Percentiles rank a stretch among this genome's conserved stretches.
Evolutionary conservation across 1,140 invertebrate species (phyloP).

Genomic region (Coboldia fuscipes): DNA sequence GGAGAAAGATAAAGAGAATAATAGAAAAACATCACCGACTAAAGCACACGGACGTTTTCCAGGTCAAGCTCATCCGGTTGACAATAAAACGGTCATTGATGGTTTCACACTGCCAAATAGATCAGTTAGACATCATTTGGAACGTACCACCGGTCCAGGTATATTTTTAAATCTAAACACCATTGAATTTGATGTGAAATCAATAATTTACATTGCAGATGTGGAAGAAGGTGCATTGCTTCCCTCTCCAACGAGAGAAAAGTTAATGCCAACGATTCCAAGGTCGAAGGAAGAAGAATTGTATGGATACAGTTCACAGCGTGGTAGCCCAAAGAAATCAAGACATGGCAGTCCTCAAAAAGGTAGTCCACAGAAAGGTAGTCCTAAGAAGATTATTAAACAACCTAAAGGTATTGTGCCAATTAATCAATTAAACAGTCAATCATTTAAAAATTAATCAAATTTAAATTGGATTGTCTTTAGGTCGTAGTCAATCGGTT

Average conservation of each 20-base stretch:
- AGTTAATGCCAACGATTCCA: conserved; percentile 42
- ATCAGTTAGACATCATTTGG: conserved; percentile 44
- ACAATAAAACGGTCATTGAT: conserved; percentile 19
- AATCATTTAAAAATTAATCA: background rate
- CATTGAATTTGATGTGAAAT: background rate
- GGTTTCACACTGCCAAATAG: conserved; percentile 25
- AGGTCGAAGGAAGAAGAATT: conserved; percentile 34
- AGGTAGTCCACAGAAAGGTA: conserved; percentile 32
- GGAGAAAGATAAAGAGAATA: conserved; percentile 70
- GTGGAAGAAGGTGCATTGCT: conserved; percentile 31
- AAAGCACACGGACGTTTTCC: conserved; percentile 22
- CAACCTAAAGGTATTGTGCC: background rate
- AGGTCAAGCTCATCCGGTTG: conserved; percentile 18
- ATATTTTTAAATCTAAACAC: conserved; percentile 7
- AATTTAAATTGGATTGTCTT: no score
- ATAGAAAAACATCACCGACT: conserved; percentile 48
- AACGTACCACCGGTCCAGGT: conserved; percentile 43
- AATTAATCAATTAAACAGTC: background rate
- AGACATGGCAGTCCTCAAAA: conserved; percentile 21
- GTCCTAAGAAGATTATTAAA: conserved; percentile 35
- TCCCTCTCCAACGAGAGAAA: conserved; percentile 45
- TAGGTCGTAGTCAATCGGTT: conserved; percentile 46
- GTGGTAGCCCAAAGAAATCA: conserved; percentile 20
- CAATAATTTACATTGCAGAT: conserved; percentile 7
- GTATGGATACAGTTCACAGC: conserved; percentile 11